Evolutionary conservation across 2,888 invertebrate species (phyloP), one percentile per base, ranked within the genome.

Genomic region (Romanomermis culicivorax): DNA sequence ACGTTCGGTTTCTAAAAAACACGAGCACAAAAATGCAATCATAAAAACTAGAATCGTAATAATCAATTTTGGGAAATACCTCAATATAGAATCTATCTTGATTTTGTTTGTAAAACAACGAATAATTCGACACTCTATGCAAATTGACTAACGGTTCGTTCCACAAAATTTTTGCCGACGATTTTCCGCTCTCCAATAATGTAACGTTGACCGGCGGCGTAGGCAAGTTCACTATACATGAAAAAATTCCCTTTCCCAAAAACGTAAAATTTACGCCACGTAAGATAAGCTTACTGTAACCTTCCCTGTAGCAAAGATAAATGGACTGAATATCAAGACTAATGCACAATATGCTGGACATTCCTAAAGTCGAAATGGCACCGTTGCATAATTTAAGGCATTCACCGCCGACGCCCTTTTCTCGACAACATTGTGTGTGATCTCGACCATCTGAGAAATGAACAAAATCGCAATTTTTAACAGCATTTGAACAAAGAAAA

Each of bases 331-430:
- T 52, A 52, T 63, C 63, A 14, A 63, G 53, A 51, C 60, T 63
- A 26, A 63, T 58, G 48, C 63, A 63, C 11, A 63, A 55, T 25
- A 63, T 59, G 2, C 61, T 55, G 52, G 62, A 58, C 61, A 76
- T 75, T 53, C 79, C 75, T 61, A 78, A 77, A 2, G 75, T 72
- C 29, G 82, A 77, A 0, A 80, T 74, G 56, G 82, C 82, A 0
- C 85, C 85, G 36, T 83, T 77, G 66, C 86, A 86, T 77, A 85
- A 81, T 66, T 85, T 83, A 60, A 85, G 72, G 68, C 85, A 86
- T 61, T 79, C 77, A 36, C 82, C 76, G 0, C 85, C 83, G 1
- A 86, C 84, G 49, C 81, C 80, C 71, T 78, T 78, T 24, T 80
- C 79, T 0, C 81, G 80, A 68, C 86, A 86, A 67, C 86, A 86